Base-by-base conservation (phyloP, 1,140 invertebrate genomes). In the Globodera rostochiensis region DNA sequence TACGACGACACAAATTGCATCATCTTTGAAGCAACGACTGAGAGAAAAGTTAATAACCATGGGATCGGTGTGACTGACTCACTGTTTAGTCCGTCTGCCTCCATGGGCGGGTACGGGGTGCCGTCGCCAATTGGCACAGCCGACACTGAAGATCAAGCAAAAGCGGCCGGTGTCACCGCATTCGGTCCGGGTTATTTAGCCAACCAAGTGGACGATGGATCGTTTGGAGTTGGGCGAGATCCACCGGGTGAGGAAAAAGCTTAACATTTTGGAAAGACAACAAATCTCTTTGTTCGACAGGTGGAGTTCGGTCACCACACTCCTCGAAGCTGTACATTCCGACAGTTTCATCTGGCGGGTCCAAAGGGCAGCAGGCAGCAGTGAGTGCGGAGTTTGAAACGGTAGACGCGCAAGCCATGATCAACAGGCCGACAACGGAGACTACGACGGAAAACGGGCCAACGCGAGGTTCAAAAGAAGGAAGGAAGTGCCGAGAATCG, bases 311-410 rank as follows among this genome's bases (percentile, higher is more conserved):
- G 13, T 53, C 50, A 53, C 15, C 15, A 15, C 11, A 60, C 15
- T 11, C 11, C 13, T 60, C 57, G 13, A 60, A 60, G 25, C 25
- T 25, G 25, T 25, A 25, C 25, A 25, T 25, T 60, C 15, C 57
- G 57, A 50, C 74, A 25, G 4, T 45, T 36, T 57, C 74, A 75
- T 46, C 74, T 15, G 13, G 13, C n/a, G 21, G 46, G 69, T n/a
- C 79, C 81, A 25, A 84, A 84, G 11, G n/a, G n/a, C 74, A 64
- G 7, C 64, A 46, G 60, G 80, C 81, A 50, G 75, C 75, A 49
- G 73, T 85, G 47, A 83, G 73, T 21, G 81, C 85, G n/a, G 86
- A 86, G n/a, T 90, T 90, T 74, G 88, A 88, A 77, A 88, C 87
- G 49, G 76, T 85, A 46, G 87, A 89, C 67, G 88, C 90, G 25